phyloP scores from a whole-genome alignment of 2,797 vertebrate species.

The Enoplosus armatus region DNA sequence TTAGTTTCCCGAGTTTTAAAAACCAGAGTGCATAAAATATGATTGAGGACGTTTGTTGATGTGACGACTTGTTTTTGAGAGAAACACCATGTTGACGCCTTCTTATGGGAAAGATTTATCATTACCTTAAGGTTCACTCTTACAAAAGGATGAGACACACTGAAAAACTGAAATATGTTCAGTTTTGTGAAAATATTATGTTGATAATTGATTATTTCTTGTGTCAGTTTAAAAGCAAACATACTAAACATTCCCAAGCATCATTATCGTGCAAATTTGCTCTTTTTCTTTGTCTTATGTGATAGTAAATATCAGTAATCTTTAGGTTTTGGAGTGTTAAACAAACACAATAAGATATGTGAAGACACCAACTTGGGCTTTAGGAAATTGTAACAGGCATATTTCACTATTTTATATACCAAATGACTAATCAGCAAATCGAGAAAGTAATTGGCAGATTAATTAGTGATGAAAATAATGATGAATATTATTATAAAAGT shows the following conservation, averaged over 20 bases:
- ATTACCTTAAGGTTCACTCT: neutral
- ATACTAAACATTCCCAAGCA: neutral
- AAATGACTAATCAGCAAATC: neutral
- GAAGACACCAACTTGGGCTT: too few species aligned
- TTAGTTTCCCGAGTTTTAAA: conserved; percentile 18
- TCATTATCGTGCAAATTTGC: neutral
- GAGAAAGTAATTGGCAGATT: neutral
- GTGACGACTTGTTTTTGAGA: conserved; percentile 19
- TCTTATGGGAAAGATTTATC: neutral
- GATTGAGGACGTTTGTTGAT: conserved; percentile 12
- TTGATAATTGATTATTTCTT: neutral
- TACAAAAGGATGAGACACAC: neutral
- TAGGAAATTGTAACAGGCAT: too few species aligned
- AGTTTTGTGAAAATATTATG: neutral
- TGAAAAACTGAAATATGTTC: neutral
- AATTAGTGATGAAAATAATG: neutral
- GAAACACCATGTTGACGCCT: neutral
- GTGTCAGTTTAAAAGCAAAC: neutral
- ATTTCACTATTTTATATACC: neutral
- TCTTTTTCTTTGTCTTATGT: neutral
- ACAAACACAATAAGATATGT: neutral
- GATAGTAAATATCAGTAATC: neutral
- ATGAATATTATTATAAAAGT: too few species aligned
- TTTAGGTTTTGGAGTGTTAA: neutral
- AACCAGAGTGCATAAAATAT: conserved; percentile 1